A percentile compares a stretch with the other conserved stretches of the same genome.
phyloP scores from a whole-genome alignment of 1,140 invertebrate species.

The Apocrypta bakeri region DNA sequence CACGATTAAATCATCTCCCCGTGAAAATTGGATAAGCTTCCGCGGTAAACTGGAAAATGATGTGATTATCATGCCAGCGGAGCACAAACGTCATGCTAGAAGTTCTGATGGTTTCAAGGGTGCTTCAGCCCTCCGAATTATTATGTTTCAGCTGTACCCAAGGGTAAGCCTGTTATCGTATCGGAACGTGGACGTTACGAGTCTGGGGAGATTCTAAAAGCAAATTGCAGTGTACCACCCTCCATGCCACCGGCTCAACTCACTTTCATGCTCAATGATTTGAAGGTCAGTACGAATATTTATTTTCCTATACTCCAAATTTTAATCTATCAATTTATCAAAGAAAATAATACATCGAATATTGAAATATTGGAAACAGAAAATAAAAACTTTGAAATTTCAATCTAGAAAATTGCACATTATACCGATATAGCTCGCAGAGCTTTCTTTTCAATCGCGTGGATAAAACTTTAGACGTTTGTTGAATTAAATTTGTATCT shows the following conservation, averaged over 20 bases:
- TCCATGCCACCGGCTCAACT: slow-evolving; percentile 82
- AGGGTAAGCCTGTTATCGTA: slow-evolving; percentile 65
- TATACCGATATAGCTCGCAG: too few relatives aligned
- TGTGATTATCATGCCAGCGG: slow-evolving; percentile 50
- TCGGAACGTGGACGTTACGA: slow-evolving; percentile 83
- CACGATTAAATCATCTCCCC: slow-evolving; percentile 49
- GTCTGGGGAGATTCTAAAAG: slow-evolving; percentile 82
- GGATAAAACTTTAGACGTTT: too few relatives aligned
- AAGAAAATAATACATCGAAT: too few relatives aligned
- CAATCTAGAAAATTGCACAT: too few relatives aligned
- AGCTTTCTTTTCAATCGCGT: too few relatives aligned
- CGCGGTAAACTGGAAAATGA: slow-evolving; percentile 50
- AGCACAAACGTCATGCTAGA: slow-evolving; percentile 39
- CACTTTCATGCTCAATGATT: slow-evolving; percentile 83
- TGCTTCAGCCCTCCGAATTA: slow-evolving; percentile 52
- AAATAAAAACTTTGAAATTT: too few relatives aligned
- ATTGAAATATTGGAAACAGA: too few relatives aligned
- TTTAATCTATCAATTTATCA: too few relatives aligned
- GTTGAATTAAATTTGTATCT: too few relatives aligned
- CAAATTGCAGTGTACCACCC: slow-evolving; percentile 85
- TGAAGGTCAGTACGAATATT: slow-evolving; percentile 74
- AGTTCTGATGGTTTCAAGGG: slow-evolving; percentile 43
- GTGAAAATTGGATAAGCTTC: slow-evolving; percentile 62
- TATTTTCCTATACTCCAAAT: not conserved
- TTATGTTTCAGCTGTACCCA: slow-evolving; percentile 70